phyloP scores from a whole-genome alignment of 2,888 invertebrate genomes.

The Andrena fulva region DNA sequence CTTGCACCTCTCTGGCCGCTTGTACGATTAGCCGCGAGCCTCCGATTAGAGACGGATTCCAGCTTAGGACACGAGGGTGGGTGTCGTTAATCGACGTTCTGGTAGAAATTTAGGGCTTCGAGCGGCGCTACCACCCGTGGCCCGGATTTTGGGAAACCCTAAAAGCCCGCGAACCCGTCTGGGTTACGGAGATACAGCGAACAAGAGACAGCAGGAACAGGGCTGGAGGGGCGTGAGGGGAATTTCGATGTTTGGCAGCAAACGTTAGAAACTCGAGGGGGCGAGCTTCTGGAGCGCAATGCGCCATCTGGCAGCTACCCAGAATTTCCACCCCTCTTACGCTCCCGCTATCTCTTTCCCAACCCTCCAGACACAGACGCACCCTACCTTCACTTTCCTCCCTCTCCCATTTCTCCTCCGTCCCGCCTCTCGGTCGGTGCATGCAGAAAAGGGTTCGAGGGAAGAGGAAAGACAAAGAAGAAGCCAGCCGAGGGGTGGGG shows the following conservation, averaged over 20 bases:
- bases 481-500: neutral
- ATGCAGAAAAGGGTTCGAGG: constrained; percentile 24
- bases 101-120: constrained; percentile 58
- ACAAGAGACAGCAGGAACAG: neutral
- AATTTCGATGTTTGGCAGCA: constrained; percentile 70
- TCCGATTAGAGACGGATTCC: constrained; percentile 39
- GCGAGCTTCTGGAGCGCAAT: constrained; percentile 73
- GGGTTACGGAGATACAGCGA: constrained; percentile 34
- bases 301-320: constrained; percentile 78
- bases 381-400: constrained; percentile 43
- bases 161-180: constrained; percentile 34
- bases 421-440: constrained; percentile 6
- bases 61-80: constrained; percentile 33
- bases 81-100: constrained; percentile 56
- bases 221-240: constrained; percentile 7
- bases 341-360: constrained; percentile 42
- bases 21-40: neutral
- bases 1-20: neutral
- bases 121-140: constrained; percentile 29
- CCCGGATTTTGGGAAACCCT: constrained; percentile 59
- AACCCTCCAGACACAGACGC: constrained; percentile 34
- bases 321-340: constrained; percentile 67
- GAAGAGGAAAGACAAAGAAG: constrained; percentile 26
- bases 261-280: constrained; percentile 68
- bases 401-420: constrained; percentile 10